These are phyloP conservation scores for Drosophila athabasca DNA, from an alignment of 1,140 invertebrate genomes.

Conservation along the genomic window DNA sequence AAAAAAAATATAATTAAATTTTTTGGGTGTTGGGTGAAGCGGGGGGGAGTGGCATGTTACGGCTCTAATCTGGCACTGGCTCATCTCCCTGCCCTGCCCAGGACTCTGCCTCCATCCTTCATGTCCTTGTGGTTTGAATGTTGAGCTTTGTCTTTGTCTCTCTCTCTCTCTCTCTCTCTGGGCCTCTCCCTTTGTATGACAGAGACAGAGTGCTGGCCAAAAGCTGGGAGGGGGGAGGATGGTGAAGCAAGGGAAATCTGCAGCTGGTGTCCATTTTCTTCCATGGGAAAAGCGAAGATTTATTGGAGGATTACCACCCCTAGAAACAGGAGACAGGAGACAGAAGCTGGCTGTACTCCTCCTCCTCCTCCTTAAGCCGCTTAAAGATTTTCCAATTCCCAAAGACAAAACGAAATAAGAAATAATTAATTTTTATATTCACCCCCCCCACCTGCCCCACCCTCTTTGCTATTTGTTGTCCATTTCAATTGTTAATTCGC, in stretches of 20 bases:
- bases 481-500: conserved; percentile 29
- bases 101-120: too few relatives aligned
- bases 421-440: conserved; percentile 39
- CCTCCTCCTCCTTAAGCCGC: conserved; percentile 48
- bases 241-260: conserved; percentile 32
- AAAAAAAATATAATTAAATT: conserved; percentile 62
- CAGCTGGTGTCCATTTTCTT: conserved; percentile 51
- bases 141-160: conserved; percentile 22
- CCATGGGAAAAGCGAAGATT: conserved; percentile 34
- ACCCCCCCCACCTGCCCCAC: not conserved
- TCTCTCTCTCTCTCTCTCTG: not conserved
- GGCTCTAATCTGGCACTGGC: conserved; percentile 1
- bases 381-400: conserved; percentile 65
- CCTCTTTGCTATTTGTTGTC: conserved; percentile 28
- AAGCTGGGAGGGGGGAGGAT: conserved; percentile 25
- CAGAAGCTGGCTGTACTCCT: conserved; percentile 27
- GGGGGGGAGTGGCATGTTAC: not conserved
- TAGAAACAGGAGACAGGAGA: conserved; percentile 18
- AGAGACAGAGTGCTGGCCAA: conserved; percentile 40
- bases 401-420: conserved; percentile 46
- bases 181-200: conserved; percentile 13
- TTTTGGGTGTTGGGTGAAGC: conserved; percentile 43
- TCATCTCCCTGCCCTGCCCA: not conserved
- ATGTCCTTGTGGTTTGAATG: conserved; percentile 46
- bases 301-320: conserved; percentile 61